These are phyloP conservation scores for Eilema griseolum DNA, from an alignment of 2,888 invertebrate species.

Conservation along the genomic window DNA sequence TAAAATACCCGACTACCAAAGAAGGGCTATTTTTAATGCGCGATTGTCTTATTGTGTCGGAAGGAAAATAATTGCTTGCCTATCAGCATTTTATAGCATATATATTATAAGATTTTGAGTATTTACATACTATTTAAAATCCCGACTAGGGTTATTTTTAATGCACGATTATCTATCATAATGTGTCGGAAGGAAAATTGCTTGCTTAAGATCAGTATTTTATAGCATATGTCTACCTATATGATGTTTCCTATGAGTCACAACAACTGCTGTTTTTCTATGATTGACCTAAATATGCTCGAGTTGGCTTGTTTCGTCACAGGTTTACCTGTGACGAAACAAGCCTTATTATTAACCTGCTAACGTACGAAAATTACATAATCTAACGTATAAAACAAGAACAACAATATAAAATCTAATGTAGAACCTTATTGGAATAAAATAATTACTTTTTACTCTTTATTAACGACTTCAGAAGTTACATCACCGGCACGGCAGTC, in stretches of 20 bases:
- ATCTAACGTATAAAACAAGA: not conserved
- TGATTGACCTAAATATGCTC: not conserved
- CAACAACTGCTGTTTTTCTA: not conserved
- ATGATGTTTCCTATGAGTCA: not conserved
- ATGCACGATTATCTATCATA: not conserved
- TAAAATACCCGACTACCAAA: no score
- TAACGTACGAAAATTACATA: not conserved
- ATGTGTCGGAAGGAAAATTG: no score
- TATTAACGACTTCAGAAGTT: not conserved
- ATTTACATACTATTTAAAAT: conserved; percentile 11
- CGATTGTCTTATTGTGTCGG: not conserved
- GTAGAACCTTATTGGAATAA: no score
- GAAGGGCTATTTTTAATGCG: not conserved
- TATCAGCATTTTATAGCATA: no score
- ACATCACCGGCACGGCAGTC: not conserved
- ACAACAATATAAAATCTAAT: no score
- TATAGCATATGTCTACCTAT: not conserved
- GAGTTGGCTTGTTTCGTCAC: not conserved
- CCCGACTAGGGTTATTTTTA: not conserved
- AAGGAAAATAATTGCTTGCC: no score
- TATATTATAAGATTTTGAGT: conserved; percentile 27
- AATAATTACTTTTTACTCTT: not conserved
- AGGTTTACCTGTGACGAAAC: not conserved
- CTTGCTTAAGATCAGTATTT: not conserved
- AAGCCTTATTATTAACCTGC: not conserved